Evolutionary conservation across 2,888 invertebrate species (phyloP), one percentile per base, ranked within the genome.

Genomic region (Parnassius orleans): DNA sequence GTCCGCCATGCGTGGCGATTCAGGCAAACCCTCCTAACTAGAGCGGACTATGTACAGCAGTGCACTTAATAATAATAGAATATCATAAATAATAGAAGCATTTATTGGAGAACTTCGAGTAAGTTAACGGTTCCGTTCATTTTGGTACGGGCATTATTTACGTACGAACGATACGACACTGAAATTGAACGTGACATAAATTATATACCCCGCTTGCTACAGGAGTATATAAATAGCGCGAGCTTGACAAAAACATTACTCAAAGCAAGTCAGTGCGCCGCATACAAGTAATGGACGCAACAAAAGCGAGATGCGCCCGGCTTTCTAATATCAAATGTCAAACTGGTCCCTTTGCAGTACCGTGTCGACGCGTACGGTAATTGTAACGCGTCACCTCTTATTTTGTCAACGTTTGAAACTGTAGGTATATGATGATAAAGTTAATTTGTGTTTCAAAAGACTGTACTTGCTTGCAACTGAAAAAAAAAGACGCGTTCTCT

Each of bases 301-400:
- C 63, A 63, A 63, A 63, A 56, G 63, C 44, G 58, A 52, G 60
- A 60, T 57, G 63, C 57, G 55, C 59, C 15, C 48, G 24, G 55
- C 63, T 64, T 64, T 64, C 63, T 53, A 64, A 56, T 64, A 64
- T 64, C 63, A 56, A 53, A 64, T 64, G 56, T 60, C 63, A 64
- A 14, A 60, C 63, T 52, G 63, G 59, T 55, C 63, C 48, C 56
- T 60, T 47, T 46, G 52, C 55, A 44, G 52, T 53, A 52, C 56
- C 60, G 60, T 58, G 33, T 47, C 59, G 47, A 24, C 48, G 42
- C 53, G 47, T 42, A 43, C 15, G 14, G 63, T 63, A 60, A 64
- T 64, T 60, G 60, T 64, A 53, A 57, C 46, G 15, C 51, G 55
- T 57, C n/a, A 19, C 47, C 14, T 24, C 12, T 43, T 52, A 55